phyloP scores from a whole-genome alignment of 2,113 vertebrate genomes.

The Neolamprologus brichardi region DNA sequence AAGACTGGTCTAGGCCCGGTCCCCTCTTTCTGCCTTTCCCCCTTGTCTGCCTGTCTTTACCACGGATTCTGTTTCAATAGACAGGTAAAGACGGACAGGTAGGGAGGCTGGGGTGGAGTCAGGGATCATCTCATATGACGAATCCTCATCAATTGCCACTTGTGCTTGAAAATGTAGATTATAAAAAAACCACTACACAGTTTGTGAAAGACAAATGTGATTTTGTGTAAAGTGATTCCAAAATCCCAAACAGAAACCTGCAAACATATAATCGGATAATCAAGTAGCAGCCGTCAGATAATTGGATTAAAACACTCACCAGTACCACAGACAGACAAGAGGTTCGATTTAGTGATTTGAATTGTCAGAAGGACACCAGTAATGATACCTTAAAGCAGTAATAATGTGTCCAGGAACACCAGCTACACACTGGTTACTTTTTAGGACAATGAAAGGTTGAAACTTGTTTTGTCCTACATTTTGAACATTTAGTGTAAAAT shows the following conservation, averaged over 20 bases:
- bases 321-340: background rate
- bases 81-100: slow-evolving; percentile 33
- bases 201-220: background rate
- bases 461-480: background rate
- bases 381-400: background rate
- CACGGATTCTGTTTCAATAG: slow-evolving; percentile 22
- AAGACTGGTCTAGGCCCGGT: slow-evolving; percentile 8
- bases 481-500: background rate
- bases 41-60: background rate
- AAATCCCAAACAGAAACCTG: background rate
- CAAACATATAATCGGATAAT: background rate
- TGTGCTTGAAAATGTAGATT: background rate
- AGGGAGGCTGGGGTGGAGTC: background rate
- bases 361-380: background rate
- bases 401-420: background rate
- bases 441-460: background rate
- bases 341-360: background rate
- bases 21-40: background rate
- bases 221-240: background rate
- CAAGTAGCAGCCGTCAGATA: background rate
- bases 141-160: background rate
- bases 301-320: background rate
- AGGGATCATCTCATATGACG: slow-evolving; percentile 1
- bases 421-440: background rate
- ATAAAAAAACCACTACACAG: background rate